phyloP scores from a whole-genome alignment of 2,888 invertebrate genomes.

The Anodontia alba region DNA sequence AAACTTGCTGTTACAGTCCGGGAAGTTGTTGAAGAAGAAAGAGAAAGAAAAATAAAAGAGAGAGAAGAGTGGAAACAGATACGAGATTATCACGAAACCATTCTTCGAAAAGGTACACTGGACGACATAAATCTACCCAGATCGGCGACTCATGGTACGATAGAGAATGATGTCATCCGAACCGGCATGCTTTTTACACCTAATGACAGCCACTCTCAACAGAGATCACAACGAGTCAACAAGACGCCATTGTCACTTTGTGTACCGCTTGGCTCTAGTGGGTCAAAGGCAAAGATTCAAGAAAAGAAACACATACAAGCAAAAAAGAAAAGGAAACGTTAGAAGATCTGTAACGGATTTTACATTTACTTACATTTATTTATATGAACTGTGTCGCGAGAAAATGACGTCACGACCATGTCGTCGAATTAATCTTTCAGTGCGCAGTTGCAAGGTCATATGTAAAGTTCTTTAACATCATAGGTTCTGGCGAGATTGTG shows the following conservation, averaged over 20 bases:
- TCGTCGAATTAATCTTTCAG: too few relatives aligned
- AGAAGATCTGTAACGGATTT: too few relatives aligned
- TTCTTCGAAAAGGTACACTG: slow-evolving; percentile 40
- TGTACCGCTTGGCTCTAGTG: slow-evolving; percentile 3
- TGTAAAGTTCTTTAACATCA: too few relatives aligned
- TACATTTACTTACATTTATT: too few relatives aligned
- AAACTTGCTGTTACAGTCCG: slow-evolving; percentile 50
- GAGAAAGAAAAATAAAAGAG: slow-evolving; percentile 63
- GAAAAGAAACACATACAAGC: neutral
- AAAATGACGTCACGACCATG: too few relatives aligned
- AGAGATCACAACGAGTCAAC: neutral
- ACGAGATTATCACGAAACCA: slow-evolving; percentile 61
- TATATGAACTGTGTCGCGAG: too few relatives aligned
- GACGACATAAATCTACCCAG: neutral
- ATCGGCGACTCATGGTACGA: neutral
- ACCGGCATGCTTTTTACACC: neutral
- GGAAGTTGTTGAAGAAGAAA: slow-evolving; percentile 56
- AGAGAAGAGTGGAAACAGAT: slow-evolving; percentile 58
- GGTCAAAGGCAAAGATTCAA: neutral
- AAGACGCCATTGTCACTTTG: neutral
- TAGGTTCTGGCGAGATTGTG: too few relatives aligned
- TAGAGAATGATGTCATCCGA: neutral
- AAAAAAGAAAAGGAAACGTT: neutral
- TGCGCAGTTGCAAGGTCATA: too few relatives aligned
- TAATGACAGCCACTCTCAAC: neutral